Percentiles rank a stretch among this genome's conserved stretches.
These are phyloP conservation scores for Drosophila mauritiana DNA, from an alignment of 1,140 invertebrate genomes.

Conservation along the genomic window DNA sequence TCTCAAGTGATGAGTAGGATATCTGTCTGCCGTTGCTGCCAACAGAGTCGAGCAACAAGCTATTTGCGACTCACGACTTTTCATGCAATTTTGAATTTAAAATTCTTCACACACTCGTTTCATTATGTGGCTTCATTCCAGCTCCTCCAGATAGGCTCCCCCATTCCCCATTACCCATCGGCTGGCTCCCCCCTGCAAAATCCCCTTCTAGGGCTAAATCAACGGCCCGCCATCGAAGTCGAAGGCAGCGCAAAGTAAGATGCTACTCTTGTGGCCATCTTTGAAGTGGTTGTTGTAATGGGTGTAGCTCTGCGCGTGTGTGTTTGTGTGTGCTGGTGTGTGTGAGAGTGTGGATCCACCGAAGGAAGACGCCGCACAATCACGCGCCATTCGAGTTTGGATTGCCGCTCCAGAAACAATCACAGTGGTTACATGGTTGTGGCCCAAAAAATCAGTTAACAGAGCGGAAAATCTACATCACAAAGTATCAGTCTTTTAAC, in stretches of 20 bases:
- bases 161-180: background rate
- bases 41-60: constrained; percentile 65
- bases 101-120: constrained; percentile 83
- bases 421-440: constrained; percentile 35
- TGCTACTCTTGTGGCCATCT: constrained; percentile 82
- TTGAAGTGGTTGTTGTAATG: constrained; percentile 78
- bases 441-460: too few relatives aligned
- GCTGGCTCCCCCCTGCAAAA: background rate
- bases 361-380: constrained; percentile 65
- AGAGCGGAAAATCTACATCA: background rate
- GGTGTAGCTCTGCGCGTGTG: constrained; percentile 32
- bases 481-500: too few relatives aligned
- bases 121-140: constrained; percentile 76
- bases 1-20: constrained; percentile 83
- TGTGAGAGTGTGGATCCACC: constrained; percentile 30
- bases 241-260: constrained; percentile 69
- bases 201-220: constrained; percentile 47
- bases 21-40: constrained; percentile 62
- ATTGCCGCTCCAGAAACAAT: constrained; percentile 58
- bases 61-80: constrained; percentile 83
- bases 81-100: constrained; percentile 84
- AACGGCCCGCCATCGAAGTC: constrained; percentile 74
- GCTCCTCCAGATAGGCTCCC: constrained; percentile 29
- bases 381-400: constrained; percentile 76
- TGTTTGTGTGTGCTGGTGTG: constrained; percentile 3